Base-by-base conservation (phyloP, 1,140 invertebrate species). In the Achroia grisella region DNA sequence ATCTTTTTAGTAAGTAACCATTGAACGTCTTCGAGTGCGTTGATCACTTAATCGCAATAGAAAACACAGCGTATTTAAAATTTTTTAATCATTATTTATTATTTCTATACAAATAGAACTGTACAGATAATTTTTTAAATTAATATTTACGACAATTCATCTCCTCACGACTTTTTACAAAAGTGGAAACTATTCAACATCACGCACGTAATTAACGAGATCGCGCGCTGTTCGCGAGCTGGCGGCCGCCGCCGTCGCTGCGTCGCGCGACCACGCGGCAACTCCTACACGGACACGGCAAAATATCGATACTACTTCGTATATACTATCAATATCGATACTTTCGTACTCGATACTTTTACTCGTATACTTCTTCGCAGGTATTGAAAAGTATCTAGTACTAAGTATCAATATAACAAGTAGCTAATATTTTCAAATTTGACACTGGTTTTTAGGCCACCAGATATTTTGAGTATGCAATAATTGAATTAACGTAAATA, bases 101-200 rank as follows among this genome's bases (percentile, higher is more conserved):
- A 86, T 86, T 87, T 85, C 86, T 87, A 87, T 85, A 87, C 83
- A 85, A 87, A 86, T 86, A 86, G 79, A 86, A 85, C 86, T 87
- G 83, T 87, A 87, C 86, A 87, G 82, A 84, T 82, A 81, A 69
- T 85, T 78, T 71, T 84, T 86, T 85, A 84, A 85, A 79, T 86
- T 82, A 81, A 74, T 78, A 82, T 86, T 81, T 77, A 80, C 78
- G 76, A 80, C 70, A 78, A 86, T 65, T 82, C 80, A 78, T 70
- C 65, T 71, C 58, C 63, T 81, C 75, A 82, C 72, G 75, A 84
- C 83, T 86, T 87, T 86, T 86, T 87, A 87, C 86, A 87, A 86
- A 87, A 87, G 85, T 86, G 80, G 82, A 87, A 86, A 86, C 79
- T 86, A 86, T 78, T n/a, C 82, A 81, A 80, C 79, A 78, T 63